Conservation (phyloP, 2,797 vertebrate genomes). For the Oryzias sinensis region DNA sequence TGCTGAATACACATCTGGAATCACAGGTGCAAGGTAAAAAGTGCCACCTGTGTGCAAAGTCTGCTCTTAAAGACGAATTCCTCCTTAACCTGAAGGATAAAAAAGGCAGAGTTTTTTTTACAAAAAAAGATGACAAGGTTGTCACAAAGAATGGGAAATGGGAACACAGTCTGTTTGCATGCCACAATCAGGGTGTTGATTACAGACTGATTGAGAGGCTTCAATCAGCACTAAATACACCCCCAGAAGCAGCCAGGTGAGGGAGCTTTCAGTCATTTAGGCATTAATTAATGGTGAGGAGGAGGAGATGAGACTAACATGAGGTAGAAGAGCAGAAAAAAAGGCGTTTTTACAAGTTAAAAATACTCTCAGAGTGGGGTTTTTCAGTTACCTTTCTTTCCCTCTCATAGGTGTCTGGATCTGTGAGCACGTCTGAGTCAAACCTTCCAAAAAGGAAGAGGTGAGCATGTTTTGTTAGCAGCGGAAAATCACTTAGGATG, state of each 20-base stretch:
- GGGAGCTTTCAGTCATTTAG: conserved; percentile 54
- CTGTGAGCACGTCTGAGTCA: not conserved
- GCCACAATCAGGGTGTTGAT: conserved; percentile 65
- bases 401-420: conserved; percentile 23
- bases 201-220: conserved; percentile 67
- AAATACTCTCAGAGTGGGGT: conserved; percentile 17
- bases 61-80: too few species aligned
- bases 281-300: conserved; percentile 56
- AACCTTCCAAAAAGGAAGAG: conserved; percentile 16
- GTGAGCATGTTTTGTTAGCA: conserved; percentile 19
- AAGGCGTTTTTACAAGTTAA: conserved; percentile 9
- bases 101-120: too few species aligned
- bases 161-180: conserved; percentile 30
- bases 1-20: too few species aligned
- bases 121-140: too few species aligned
- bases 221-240: conserved; percentile 64
- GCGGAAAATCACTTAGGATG: conserved; percentile 39
- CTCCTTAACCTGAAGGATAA: too few species aligned
- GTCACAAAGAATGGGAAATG: too few species aligned
- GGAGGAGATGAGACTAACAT: conserved; percentile 18
- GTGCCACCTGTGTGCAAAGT: too few species aligned
- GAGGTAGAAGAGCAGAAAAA: not conserved
- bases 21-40: too few species aligned
- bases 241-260: conserved; percentile 59
- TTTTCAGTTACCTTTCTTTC: conserved; percentile 1